phyloP scores from a whole-genome alignment of 1,140 invertebrate species.

The Acromyrmex echinatior region DNA sequence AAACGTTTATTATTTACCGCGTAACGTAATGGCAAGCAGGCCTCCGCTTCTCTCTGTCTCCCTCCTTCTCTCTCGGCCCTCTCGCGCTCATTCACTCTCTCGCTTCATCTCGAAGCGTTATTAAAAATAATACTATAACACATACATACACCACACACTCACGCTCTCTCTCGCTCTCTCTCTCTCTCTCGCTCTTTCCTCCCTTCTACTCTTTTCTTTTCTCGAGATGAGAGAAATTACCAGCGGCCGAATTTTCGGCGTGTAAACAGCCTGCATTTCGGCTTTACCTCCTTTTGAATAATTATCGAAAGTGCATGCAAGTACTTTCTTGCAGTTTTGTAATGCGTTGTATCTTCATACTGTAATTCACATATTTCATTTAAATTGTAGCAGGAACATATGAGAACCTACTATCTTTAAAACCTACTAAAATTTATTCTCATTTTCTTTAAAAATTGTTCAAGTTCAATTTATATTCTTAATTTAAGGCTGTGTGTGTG shows the following conservation, averaged over 20 bases:
- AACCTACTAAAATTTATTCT: too few relatives aligned
- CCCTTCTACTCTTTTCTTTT: conserved; percentile 46
- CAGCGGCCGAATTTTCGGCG: conserved; percentile 65
- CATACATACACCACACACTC: neutral
- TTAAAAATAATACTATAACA: conserved; percentile 76
- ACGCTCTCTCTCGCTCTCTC: neutral
- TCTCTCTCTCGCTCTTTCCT: neutral
- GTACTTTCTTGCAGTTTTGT: conserved; percentile 62
- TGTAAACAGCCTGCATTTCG: conserved; percentile 45
- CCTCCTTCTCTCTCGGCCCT: conserved; percentile 49
- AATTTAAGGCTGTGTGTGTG: too few relatives aligned
- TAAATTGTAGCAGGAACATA: too few relatives aligned
- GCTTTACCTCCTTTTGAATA: conserved; percentile 48
- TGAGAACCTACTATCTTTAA: too few relatives aligned
- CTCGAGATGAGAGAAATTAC: conserved; percentile 63
- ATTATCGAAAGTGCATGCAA: conserved; percentile 24
- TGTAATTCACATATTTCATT: neutral
- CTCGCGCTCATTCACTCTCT: neutral
- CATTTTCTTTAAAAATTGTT: too few relatives aligned
- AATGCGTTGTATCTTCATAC: neutral
- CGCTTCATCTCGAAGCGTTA: conserved; percentile 66
- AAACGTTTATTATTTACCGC: conserved; percentile 87
- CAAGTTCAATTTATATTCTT: too few relatives aligned
- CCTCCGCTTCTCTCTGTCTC: conserved; percentile 79
- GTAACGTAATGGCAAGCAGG: conserved; percentile 85